phyloP scores from a whole-genome alignment of 1,140 invertebrate genomes.

The Diuraphis noxia region DNA sequence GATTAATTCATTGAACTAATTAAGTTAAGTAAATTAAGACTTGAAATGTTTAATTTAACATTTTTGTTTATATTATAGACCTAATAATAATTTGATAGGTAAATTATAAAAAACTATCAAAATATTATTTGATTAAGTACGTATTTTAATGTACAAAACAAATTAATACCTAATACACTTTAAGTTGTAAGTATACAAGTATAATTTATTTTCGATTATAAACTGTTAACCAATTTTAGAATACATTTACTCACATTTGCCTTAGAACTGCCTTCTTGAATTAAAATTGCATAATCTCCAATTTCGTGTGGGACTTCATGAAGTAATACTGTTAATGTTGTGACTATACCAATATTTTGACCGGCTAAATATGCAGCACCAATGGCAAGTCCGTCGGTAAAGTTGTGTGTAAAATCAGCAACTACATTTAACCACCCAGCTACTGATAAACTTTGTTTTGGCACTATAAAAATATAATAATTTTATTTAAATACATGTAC shows the following conservation, averaged over 20 bases:
- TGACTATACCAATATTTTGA: constrained; percentile 78
- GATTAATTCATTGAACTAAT: too few relatives aligned
- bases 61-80: too few relatives aligned
- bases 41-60: too few relatives aligned
- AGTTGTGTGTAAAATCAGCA: constrained; percentile 95
- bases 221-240: constrained; percentile 7
- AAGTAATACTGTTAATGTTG: constrained; percentile 89
- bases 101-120: too few relatives aligned
- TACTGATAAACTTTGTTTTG: constrained; percentile 66
- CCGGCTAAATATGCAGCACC: constrained; percentile 95
- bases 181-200: not conserved
- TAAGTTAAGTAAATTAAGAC: too few relatives aligned
- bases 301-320: constrained; percentile 99
- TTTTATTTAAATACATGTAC: not conserved
- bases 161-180: too few relatives aligned
- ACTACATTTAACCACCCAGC: constrained; percentile 91
- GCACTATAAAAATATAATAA: constrained; percentile 61
- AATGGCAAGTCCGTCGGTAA: constrained; percentile 95
- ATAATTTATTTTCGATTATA: not conserved
- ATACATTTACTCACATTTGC: constrained; percentile 68
- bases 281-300: constrained; percentile 95
- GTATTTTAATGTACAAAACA: too few relatives aligned
- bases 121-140: too few relatives aligned
- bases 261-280: constrained; percentile 89
- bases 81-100: too few relatives aligned